These are phyloP conservation scores for Heteromyza rotundicornis DNA, from an alignment of 2,888 invertebrate species.

Conservation along the genomic window DNA sequence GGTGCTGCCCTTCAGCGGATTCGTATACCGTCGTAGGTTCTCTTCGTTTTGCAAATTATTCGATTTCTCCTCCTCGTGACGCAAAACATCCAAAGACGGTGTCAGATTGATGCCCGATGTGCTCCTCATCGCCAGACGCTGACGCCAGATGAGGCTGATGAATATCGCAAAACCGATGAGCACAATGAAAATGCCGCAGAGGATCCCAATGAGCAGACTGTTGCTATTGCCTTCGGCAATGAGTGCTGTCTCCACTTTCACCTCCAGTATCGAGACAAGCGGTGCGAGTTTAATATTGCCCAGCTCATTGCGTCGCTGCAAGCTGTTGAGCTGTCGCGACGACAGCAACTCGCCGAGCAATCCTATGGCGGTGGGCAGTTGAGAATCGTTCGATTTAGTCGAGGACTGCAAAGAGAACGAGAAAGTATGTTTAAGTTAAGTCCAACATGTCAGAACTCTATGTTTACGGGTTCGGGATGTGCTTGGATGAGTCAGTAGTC, in stretches of 20 bases:
- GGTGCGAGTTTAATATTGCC: slow-evolving; percentile 69
- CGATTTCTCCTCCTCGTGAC: slow-evolving; percentile 84
- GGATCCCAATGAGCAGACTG: slow-evolving; percentile 62
- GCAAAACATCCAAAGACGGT: slow-evolving; percentile 68
- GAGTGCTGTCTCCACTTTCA: slow-evolving; percentile 75
- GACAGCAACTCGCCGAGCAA: slow-evolving; percentile 71
- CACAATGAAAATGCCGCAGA: slow-evolving; percentile 62
- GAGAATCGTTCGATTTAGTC: slow-evolving; percentile 61
- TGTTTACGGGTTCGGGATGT: too few species aligned
- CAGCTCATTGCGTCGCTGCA: slow-evolving; percentile 51
- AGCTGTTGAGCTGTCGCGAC: slow-evolving; percentile 63
- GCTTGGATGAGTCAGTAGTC: too few species aligned
- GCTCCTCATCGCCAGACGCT: slow-evolving; percentile 65
- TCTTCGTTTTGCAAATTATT: slow-evolving; percentile 92
- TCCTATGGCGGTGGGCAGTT: slow-evolving; percentile 66
- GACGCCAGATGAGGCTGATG: slow-evolving; percentile 67
- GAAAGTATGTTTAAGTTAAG: too few species aligned
- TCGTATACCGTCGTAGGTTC: slow-evolving; percentile 82
- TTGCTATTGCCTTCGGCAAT: slow-evolving; percentile 61
- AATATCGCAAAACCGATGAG: slow-evolving; percentile 63
- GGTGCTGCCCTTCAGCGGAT: slow-evolving; percentile 73
- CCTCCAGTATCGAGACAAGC: slow-evolving; percentile 76
- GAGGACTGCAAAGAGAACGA: slow-evolving; percentile 64
- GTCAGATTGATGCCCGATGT: slow-evolving; percentile 66
- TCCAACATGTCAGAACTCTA: too few species aligned